A percentile compares a stretch with the other conserved stretches of the same genome.
Conservation (phyloP, 2,113 vertebrate genomes). For the Melospiza georgiana region DNA sequence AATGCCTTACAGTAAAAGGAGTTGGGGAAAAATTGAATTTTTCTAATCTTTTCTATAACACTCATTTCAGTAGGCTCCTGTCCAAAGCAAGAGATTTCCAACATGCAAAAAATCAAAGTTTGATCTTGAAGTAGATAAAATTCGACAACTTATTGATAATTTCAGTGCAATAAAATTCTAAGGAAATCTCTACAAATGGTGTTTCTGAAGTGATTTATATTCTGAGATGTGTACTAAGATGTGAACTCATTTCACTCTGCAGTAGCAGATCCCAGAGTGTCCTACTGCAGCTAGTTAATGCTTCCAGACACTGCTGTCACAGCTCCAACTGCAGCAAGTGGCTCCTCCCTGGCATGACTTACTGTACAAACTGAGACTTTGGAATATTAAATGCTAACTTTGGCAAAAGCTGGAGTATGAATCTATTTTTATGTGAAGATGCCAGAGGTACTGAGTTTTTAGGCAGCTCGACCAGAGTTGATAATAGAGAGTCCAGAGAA, state of each 20-base stretch:
- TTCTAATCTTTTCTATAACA: not conserved
- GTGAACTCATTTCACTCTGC: not conserved
- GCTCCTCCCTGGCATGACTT: not conserved
- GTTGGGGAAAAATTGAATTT: fast-evolving
- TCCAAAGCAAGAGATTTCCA: not conserved
- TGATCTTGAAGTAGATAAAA: not conserved
- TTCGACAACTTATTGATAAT: not conserved
- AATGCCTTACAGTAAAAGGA: not conserved
- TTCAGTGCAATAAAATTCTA: not conserved
- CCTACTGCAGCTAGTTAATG: not conserved
- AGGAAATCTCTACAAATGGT: not conserved
- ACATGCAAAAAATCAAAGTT: not conserved
- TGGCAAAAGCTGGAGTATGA: not conserved
- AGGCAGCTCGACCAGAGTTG: not conserved
- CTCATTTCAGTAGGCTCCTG: not conserved
- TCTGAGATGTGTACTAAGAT: not conserved
- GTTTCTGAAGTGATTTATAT: not conserved
- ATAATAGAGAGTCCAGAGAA: not conserved
- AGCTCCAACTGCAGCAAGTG: not conserved
- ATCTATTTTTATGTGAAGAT: not conserved
- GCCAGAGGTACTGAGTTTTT: not conserved
- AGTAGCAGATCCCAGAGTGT: not conserved
- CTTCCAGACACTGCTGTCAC: not conserved
- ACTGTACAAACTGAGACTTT: not conserved
- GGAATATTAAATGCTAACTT: not conserved